Evolutionary conservation across 2,888 invertebrate genomes (phyloP).

Genomic region (Melieria picta): DNA sequence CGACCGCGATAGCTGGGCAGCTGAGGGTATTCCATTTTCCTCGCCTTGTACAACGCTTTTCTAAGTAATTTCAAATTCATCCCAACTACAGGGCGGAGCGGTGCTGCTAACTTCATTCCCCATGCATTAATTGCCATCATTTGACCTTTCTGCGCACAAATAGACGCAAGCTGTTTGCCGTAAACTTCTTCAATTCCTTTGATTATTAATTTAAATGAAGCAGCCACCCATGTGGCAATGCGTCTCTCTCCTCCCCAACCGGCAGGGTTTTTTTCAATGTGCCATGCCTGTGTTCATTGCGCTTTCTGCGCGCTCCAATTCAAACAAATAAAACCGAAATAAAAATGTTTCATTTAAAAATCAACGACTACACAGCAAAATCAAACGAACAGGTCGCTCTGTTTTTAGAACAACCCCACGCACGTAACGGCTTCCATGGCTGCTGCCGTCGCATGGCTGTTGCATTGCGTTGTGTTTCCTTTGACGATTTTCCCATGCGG

Average conservation of each 20-base stretch:
- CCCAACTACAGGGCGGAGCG: no score
- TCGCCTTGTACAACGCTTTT: no score
- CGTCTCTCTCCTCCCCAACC: no score
- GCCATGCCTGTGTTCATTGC: not conserved
- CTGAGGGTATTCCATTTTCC: no score
- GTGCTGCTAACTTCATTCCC: no score
- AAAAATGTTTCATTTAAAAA: conserved; percentile 24
- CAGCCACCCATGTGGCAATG: not conserved
- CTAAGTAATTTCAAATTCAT: no score
- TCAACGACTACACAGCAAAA: conserved; percentile 23
- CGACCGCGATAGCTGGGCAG: no score
- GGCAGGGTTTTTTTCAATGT: no score
- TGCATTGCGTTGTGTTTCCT: conserved; percentile 19
- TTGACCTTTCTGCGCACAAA: conserved; percentile 17
- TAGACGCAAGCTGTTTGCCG: not conserved
- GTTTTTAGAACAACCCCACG: no score
- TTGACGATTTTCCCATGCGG: conserved; percentile 26
- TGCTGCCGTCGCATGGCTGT: not conserved
- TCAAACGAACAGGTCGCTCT: conserved; percentile 8
- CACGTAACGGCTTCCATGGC: no score
- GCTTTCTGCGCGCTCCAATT: conserved; percentile 8
- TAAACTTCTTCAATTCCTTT: conserved; percentile 26
- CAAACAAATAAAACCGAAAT: conserved; percentile 23
- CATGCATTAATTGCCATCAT: conserved; percentile 23
- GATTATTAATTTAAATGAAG: conserved; percentile 30